Conservation (phyloP, 1,140 invertebrate genomes). For the Caenorhabditis briggsae region DNA sequence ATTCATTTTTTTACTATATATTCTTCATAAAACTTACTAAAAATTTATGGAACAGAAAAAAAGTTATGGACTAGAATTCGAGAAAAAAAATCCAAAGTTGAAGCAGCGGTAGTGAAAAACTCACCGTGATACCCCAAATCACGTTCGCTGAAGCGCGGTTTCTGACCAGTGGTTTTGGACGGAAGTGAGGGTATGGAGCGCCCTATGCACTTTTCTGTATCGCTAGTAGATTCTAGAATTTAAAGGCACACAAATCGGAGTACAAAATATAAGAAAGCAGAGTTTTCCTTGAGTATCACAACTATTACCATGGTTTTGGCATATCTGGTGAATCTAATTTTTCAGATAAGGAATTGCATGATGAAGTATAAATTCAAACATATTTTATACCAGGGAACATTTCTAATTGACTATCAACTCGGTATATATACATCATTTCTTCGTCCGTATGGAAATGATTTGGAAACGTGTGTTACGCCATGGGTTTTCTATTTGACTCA, state of each 20-base stretch:
- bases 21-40: background rate
- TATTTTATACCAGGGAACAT: background rate
- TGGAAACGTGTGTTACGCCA: background rate
- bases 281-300: background rate
- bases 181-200: background rate
- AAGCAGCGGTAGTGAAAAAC: no score
- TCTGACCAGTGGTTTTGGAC: background rate
- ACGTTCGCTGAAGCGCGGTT: background rate
- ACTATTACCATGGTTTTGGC: background rate
- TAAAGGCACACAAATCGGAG: background rate
- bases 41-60: no score
- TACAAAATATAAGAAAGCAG: background rate
- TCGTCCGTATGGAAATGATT: constrained; percentile 17
- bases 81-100: no score
- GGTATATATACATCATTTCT: background rate
- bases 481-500: constrained; percentile 38
- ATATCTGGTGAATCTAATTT: background rate
- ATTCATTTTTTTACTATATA: no score
- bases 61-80: no score
- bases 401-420: background rate
- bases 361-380: background rate
- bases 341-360: background rate
- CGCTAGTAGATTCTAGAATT: background rate
- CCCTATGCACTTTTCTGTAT: background rate
- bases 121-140: no score